A percentile compares a stretch with the other conserved stretches of the same genome.
phyloP scores from a whole-genome alignment of 2,113 vertebrate species.

The Monopterus albus region DNA sequence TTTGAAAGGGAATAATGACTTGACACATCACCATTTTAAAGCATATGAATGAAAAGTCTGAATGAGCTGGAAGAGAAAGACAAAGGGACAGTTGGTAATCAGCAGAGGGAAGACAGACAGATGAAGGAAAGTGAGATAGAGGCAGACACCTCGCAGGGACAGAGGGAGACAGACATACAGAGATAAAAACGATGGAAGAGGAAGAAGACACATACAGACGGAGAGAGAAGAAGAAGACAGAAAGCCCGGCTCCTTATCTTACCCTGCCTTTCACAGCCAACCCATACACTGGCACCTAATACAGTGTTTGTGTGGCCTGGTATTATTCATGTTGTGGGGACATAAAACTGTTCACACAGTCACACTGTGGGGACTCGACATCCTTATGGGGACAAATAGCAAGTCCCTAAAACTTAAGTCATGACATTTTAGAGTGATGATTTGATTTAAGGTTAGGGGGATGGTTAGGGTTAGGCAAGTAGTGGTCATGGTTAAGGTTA shows the following conservation, averaged over 20 bases:
- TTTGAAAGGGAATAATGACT: slow-evolving; percentile 61
- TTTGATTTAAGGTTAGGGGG: too few relatives aligned
- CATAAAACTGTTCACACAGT: too few relatives aligned
- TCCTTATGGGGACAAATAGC: too few relatives aligned
- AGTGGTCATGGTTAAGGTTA: too few relatives aligned
- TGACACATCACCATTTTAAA: slow-evolving; percentile 25
- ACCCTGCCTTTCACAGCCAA: slow-evolving; percentile 48
- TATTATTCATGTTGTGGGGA: too few relatives aligned
- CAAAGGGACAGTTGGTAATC: slow-evolving; percentile 52
- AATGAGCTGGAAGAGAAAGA: slow-evolving; percentile 50
- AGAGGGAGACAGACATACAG: slow-evolving; percentile 40
- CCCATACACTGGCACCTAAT: slow-evolving; percentile 46
- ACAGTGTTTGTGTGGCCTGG: too few relatives aligned
- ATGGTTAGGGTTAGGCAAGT: too few relatives aligned
- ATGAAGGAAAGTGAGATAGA: slow-evolving; percentile 50
- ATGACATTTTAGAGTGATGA: too few relatives aligned
- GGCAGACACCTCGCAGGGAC: slow-evolving; percentile 39
- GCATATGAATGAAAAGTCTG: slow-evolving; percentile 16
- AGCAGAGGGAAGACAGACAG: slow-evolving; percentile 31
- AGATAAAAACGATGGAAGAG: slow-evolving; percentile 52
- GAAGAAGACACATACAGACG: slow-evolving; percentile 37
- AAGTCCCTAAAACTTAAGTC: too few relatives aligned
- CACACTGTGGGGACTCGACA: too few relatives aligned
- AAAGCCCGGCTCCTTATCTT: slow-evolving; percentile 64
- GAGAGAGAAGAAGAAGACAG: slow-evolving; percentile 32